Conservation (phyloP, 1,140 invertebrate species). For the Aphaenogaster ashmeadi region DNA sequence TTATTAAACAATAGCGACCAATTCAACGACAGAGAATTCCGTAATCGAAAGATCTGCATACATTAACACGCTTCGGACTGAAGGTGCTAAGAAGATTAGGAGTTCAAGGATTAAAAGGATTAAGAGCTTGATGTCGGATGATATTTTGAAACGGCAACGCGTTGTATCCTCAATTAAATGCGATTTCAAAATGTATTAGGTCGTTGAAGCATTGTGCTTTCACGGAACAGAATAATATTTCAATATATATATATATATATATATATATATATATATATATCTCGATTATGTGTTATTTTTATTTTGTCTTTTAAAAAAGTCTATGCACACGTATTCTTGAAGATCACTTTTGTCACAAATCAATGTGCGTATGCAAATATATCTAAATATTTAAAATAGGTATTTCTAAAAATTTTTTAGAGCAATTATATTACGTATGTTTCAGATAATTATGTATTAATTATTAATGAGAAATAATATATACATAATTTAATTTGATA, state of each 20-base stretch:
- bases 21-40: neutral
- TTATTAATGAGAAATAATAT: neutral
- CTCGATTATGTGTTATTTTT: neutral
- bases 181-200: conserved; percentile 59
- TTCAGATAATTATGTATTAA: neutral
- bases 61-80: conserved; percentile 65
- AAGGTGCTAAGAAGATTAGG: conserved; percentile 71
- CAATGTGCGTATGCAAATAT: too few species aligned
- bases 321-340: neutral
- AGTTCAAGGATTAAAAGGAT: conserved; percentile 69
- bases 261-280: too few species aligned
- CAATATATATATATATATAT: too few species aligned
- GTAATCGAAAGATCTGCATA: conserved; percentile 60
- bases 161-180: conserved; percentile 62
- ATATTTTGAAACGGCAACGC: conserved; percentile 66
- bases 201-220: neutral
- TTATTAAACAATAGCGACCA: conserved; percentile 37
- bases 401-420: neutral
- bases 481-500: neutral
- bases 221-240: neutral
- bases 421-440: neutral
- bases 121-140: conserved; percentile 67
- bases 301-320: conserved; percentile 1
- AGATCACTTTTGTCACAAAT: neutral
- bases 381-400: neutral